Evolutionary conservation across 2,888 invertebrate genomes (phyloP).

Genomic region (Dascillus cervinus): DNA sequence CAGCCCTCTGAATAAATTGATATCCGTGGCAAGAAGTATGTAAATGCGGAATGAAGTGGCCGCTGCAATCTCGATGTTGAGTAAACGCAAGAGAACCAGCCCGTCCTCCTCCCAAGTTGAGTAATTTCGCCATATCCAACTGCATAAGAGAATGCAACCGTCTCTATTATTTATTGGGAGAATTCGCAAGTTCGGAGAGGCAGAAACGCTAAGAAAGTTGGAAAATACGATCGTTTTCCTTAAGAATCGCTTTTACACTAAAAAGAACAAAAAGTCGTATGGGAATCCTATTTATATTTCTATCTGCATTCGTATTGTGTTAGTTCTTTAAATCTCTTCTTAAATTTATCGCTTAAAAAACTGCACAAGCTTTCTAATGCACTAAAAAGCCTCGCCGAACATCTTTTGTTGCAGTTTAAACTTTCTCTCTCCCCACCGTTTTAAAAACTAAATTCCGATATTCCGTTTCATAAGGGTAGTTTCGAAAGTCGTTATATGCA

Average conservation of each 20-base stretch:
- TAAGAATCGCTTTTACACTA: conserved; percentile 29
- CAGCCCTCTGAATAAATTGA: conserved; percentile 30
- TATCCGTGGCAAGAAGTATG: conserved; percentile 36
- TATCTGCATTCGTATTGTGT: too few species aligned
- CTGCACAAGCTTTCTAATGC: too few species aligned
- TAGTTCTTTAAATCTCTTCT: too few species aligned
- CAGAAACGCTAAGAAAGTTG: conserved; percentile 28
- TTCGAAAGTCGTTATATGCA: conserved; percentile 35
- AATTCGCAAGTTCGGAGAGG: conserved; percentile 31
- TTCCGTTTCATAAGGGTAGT: conserved; percentile 30
- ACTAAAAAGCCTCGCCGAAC: too few species aligned
- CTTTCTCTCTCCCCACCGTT: too few species aligned
- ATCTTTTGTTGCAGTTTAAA: too few species aligned
- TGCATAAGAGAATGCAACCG: conserved; percentile 34
- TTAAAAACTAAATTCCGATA: too few species aligned
- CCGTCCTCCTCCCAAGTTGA: conserved; percentile 8
- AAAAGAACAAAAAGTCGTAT: conserved; percentile 22
- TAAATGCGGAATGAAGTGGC: conserved; percentile 38
- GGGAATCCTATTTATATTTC: conserved; percentile 27
- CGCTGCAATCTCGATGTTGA: conserved; percentile 35
- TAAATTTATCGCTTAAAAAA: too few species aligned
- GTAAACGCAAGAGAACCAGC: conserved; percentile 11
- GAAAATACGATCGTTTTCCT: conserved; percentile 33
- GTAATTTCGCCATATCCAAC: conserved; percentile 15
- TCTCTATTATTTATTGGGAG: conserved; percentile 32